These are phyloP conservation scores for Babylonia areolata DNA, from an alignment of 1,140 invertebrate genomes.

Conservation along the genomic window DNA sequence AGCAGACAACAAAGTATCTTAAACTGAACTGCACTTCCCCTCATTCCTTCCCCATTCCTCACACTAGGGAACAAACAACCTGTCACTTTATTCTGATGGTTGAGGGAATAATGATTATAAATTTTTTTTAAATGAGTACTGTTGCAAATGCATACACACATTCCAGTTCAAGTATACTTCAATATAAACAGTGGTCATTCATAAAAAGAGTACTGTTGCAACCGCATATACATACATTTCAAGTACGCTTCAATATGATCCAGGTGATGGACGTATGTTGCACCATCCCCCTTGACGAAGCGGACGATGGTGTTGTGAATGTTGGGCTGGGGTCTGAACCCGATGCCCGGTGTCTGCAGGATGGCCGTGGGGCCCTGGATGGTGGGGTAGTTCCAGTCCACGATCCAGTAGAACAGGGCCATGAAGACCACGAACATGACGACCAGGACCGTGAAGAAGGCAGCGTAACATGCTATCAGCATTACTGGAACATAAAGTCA, in stretches of 20 bases:
- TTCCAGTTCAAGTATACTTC: too few species aligned
- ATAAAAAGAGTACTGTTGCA: too few species aligned
- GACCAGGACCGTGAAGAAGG: constrained; percentile 91
- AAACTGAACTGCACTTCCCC: too few species aligned
- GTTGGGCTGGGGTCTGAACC: constrained; percentile 95
- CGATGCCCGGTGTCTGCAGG: constrained; percentile 78
- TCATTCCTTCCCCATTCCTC: too few species aligned
- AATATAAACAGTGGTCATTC: too few species aligned
- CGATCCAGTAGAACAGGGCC: constrained; percentile 93
- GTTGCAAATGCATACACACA: too few species aligned
- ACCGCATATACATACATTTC: constrained; percentile 50
- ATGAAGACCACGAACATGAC: constrained; percentile 92
- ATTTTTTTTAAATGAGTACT: too few species aligned
- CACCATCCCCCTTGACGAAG: constrained; percentile 80
- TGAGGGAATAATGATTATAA: too few species aligned
- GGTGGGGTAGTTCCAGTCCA: constrained; percentile 90
- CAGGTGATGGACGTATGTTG: constrained; percentile 60
- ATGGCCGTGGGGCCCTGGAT: constrained; percentile 89
- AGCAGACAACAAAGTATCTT: too few species aligned
- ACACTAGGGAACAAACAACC: too few species aligned
- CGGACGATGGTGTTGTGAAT: constrained; percentile 95
- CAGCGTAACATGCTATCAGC: constrained; percentile 93
- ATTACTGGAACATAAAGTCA: constrained; percentile 57
- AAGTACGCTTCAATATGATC: constrained; percentile 65
- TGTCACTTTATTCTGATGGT: too few species aligned